Base-by-base conservation (phyloP, 2,888 invertebrate genomes). In the Emmelina monodactyla region DNA sequence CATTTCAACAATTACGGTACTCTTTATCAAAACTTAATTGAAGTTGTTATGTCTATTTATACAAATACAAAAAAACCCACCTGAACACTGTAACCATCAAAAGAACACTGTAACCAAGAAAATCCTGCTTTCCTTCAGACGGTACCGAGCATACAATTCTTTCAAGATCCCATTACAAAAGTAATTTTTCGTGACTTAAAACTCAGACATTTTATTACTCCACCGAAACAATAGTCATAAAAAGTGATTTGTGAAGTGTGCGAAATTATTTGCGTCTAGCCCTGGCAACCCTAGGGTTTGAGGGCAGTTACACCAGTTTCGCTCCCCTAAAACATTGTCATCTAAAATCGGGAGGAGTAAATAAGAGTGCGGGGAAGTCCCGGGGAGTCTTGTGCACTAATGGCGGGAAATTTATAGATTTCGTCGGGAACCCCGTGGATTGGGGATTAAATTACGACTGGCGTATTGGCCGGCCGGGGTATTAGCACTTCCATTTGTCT, bases 351-450 rank as follows among this genome's bases (percentile, higher is more conserved):
- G 75, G 78, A 78, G 78, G 78, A 79, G 78, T 79, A 79, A 76
- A 76, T n/a, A n/a, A n/a, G n/a, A n/a, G n/a, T n/a, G n/a, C n/a
- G n/a, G n/a, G n/a, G n/a, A n/a, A 78, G 71, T 78, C 73, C 73
- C 58, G 72, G 76, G 76, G 76, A 73, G 75, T 67, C 59, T 56
- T 50, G 14, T 51, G 48, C 55, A 67, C 67, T 78, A 79, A 79
- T 79, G 78, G 78, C 71, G 75, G 78, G 73, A 79, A 78, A 79
- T 79, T 79, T 79, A 79, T 79, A 79, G 78, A 79, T 79, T 79
- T 78, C 72, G 73, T 66, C 63, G 62, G 66, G 70, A 68, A 59
- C 70, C 76, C 78, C 66, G 67, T 65, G 64, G 75, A 53, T 75
- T 57, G 52, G 55, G 71, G 75, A 78, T 78, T 78, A 75, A 76